Conservation (phyloP, 2,113 vertebrate species). For the Candoia aspera region DNA sequence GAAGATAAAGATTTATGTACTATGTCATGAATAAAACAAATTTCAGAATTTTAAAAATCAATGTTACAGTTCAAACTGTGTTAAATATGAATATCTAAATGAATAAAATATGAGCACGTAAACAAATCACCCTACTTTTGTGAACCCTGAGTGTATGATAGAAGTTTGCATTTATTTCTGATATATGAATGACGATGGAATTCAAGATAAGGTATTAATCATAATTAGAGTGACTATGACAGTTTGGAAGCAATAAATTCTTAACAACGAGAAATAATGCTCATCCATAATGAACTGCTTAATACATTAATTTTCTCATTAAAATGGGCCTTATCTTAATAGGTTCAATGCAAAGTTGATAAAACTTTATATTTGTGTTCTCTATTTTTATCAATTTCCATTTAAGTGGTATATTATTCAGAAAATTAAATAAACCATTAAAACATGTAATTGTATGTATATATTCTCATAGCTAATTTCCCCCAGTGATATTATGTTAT, state of each 20-base stretch:
- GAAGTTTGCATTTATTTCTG: slow-evolving; percentile 77
- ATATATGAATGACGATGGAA: slow-evolving; percentile 84
- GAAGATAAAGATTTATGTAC: slow-evolving; percentile 42
- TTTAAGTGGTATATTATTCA: slow-evolving; percentile 76
- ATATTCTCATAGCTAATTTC: slow-evolving; percentile 86
- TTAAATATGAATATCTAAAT: slow-evolving; percentile 83
- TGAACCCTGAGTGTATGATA: slow-evolving; percentile 80
- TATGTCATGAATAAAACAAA: slow-evolving; percentile 53
- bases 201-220: slow-evolving; percentile 96
- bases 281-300: slow-evolving; percentile 92
- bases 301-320: slow-evolving; percentile 90
- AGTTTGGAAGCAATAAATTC: slow-evolving; percentile 89
- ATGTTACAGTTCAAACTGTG: slow-evolving; percentile 71
- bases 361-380: slow-evolving; percentile 84
- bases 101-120: slow-evolving; percentile 93
- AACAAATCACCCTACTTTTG: slow-evolving; percentile 74
- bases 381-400: slow-evolving; percentile 77
- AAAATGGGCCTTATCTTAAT: slow-evolving; percentile 75
- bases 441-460: slow-evolving; percentile 88
- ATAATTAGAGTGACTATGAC: slow-evolving; percentile 91
- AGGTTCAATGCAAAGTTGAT: slow-evolving; percentile 83
- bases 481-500: slow-evolving; percentile 66
- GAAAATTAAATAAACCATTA: slow-evolving; percentile 84
- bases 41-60: slow-evolving; percentile 65
- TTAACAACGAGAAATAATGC: slow-evolving; percentile 92